phyloP scores from a whole-genome alignment of 2,113 vertebrate genomes.

The Phyllostomus hastatus region DNA sequence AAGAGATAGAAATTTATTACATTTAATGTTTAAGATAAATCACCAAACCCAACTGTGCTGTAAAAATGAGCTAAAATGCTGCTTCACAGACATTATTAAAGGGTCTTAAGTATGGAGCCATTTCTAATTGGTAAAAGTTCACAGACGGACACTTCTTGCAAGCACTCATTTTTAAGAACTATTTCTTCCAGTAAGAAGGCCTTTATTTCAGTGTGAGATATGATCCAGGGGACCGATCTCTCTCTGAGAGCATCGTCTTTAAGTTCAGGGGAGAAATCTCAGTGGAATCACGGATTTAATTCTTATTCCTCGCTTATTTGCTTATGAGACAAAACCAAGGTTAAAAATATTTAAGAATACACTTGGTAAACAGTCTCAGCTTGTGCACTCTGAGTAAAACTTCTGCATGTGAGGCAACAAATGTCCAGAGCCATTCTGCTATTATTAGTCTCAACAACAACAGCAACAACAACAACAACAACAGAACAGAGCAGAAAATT shows the following conservation, averaged over 20 bases:
- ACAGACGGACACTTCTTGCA: conserved; percentile 68
- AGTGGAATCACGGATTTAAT: conserved; percentile 6
- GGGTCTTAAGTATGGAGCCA: conserved; percentile 65
- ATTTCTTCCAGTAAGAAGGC: conserved; percentile 73
- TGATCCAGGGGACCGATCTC: conserved; percentile 35
- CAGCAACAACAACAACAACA: neutral
- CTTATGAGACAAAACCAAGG: conserved; percentile 37
- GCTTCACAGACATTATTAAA: conserved; percentile 74
- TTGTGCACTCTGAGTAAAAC: neutral
- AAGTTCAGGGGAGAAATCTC: conserved; percentile 33
- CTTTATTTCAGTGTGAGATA: conserved; percentile 63
- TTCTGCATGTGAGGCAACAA: neutral
- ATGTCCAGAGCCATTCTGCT: conserved; percentile 2
- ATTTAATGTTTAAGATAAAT: conserved; percentile 75
- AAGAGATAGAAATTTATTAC: conserved; percentile 71
- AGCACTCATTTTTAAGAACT: conserved; percentile 70
- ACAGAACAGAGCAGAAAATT: conserved; percentile 56
- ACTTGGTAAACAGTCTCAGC: neutral
- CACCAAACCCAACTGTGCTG: conserved; percentile 63
- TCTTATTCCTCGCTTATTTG: conserved; percentile 34
- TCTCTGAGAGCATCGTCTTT: conserved; percentile 30
- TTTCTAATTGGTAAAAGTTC: conserved; percentile 74
- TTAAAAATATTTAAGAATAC: conserved; percentile 49
- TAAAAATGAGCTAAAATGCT: conserved; percentile 77
- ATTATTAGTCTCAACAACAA: conserved; percentile 10